A percentile compares a stretch with the other conserved stretches of the same genome.
Conservation (phyloP, 1,140 invertebrate genomes). For the Drosophila tropicalis region DNA sequence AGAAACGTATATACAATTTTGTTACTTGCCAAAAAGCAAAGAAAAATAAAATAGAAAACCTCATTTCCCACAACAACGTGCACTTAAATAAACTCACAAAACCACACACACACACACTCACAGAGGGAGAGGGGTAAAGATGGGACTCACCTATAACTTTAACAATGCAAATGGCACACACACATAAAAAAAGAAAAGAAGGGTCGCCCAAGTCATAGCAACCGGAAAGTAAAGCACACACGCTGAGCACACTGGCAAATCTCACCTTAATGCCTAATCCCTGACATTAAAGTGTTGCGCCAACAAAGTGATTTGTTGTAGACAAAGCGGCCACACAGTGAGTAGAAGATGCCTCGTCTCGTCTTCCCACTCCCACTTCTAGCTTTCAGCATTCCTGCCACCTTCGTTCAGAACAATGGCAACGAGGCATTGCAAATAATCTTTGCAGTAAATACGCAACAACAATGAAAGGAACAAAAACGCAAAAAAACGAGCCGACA, state of each 20-base stretch:
- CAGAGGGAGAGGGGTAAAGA: slow-evolving; percentile 5
- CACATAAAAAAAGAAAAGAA: background rate
- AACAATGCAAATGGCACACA: slow-evolving; percentile 48
- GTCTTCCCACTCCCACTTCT: slow-evolving; percentile 6
- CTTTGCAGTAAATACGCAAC: slow-evolving; percentile 79
- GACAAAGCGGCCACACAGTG: slow-evolving; percentile 66
- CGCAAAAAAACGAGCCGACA: slow-evolving; percentile 24
- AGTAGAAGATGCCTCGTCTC: slow-evolving; percentile 22
- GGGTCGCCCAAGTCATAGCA: background rate
- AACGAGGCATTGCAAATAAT: slow-evolving; percentile 78
- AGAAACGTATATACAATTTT: background rate
- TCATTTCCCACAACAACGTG: slow-evolving; percentile 25
- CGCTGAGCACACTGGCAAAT: slow-evolving; percentile 52
- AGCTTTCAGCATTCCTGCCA: slow-evolving; percentile 35
- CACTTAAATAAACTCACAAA: slow-evolving; percentile 27
- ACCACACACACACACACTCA: slow-evolving; percentile 17
- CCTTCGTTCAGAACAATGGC: slow-evolving; percentile 55
- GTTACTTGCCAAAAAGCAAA: too few species aligned
- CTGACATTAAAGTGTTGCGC: slow-evolving; percentile 78
- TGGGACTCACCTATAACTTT: slow-evolving; percentile 11
- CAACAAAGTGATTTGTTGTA: slow-evolving; percentile 80
- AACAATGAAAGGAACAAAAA: slow-evolving; percentile 29
- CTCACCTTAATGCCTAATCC: slow-evolving; percentile 79
- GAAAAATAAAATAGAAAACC: background rate
- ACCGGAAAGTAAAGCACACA: background rate